A percentile compares a stretch with the other conserved stretches of the same genome.
Evolutionary conservation across 1,140 invertebrate species (phyloP).

Genomic region (Aphaenogaster floridana): DNA sequence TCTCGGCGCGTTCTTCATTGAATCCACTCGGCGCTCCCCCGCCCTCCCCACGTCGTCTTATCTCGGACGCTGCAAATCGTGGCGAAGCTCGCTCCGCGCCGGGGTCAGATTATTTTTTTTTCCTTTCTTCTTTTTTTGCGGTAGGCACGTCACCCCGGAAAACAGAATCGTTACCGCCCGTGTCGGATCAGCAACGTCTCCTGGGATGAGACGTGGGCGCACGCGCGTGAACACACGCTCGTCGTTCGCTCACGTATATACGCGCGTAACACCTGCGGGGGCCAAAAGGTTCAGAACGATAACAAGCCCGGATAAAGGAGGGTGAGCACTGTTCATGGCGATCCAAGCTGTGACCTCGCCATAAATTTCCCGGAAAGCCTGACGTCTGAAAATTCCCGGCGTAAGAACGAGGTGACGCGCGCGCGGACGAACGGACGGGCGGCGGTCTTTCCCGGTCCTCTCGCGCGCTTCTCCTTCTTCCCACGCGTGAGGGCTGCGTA

Average conservation of each 20-base stretch:
- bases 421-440: conserved; percentile 39
- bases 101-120: conserved; percentile 1
- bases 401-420: conserved; percentile 73
- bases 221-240: neutral
- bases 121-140: too few species aligned
- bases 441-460: neutral
- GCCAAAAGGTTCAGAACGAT: conserved; percentile 75
- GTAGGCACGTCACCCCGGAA: neutral
- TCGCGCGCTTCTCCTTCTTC: conserved; percentile 32
- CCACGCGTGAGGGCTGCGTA: conserved; percentile 57
- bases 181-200: neutral
- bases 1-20: conserved; percentile 56
- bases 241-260: conserved; percentile 37
- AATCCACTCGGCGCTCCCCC: conserved; percentile 7
- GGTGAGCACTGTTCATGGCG: conserved; percentile 77
- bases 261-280: conserved; percentile 72
- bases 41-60: neutral
- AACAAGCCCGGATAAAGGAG: conserved; percentile 77
- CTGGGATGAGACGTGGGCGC: neutral
- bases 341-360: conserved; percentile 79
- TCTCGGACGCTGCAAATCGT: conserved; percentile 45
- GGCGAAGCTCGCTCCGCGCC: neutral
- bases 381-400: conserved; percentile 77
- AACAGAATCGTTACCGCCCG: neutral
- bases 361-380: conserved; percentile 75